A percentile compares a stretch with the other conserved stretches of the same genome.
These are phyloP conservation scores for Volucella zonaria DNA, from an alignment of 2,888 invertebrate species.

Conservation along the genomic window DNA sequence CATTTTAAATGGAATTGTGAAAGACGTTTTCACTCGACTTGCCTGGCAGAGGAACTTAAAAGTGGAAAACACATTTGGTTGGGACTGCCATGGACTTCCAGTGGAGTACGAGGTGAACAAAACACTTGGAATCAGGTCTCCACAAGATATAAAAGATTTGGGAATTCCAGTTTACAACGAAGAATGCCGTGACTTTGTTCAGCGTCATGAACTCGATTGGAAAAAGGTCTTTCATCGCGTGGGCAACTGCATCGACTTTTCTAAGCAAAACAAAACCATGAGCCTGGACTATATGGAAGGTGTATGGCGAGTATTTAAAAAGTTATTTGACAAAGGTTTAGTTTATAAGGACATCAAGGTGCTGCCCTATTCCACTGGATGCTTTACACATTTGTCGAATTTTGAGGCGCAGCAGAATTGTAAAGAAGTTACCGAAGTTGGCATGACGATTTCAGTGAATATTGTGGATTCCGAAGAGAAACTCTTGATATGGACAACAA, in stretches of 20 bases:
- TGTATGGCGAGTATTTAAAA: slow-evolving; percentile 99
- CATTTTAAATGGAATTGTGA: slow-evolving; percentile 96
- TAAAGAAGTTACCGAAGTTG: slow-evolving; percentile 96
- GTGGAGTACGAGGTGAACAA: slow-evolving; percentile 96
- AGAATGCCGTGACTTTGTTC: slow-evolving; percentile 96
- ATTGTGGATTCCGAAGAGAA: slow-evolving; percentile 84
- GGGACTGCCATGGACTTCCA: slow-evolving; percentile 98
- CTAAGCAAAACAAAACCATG: slow-evolving; percentile 97
- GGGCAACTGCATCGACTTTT: slow-evolving; percentile 99
- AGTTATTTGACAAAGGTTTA: slow-evolving; percentile 94
- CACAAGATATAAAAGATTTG: slow-evolving; percentile 96
- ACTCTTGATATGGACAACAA: slow-evolving; percentile 91
- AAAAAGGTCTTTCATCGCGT: slow-evolving; percentile 90
- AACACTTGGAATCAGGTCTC: slow-evolving; percentile 92
- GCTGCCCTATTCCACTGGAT: slow-evolving; percentile 98
- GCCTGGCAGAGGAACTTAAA: slow-evolving; percentile 94
- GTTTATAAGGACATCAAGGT: slow-evolving; percentile 98
- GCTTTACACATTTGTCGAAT: slow-evolving; percentile 96
- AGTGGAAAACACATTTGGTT: slow-evolving; percentile 95
- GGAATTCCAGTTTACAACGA: slow-evolving; percentile 96
- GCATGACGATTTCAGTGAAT: slow-evolving; percentile 93
- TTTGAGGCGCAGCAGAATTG: slow-evolving; percentile 99
- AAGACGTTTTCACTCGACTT: slow-evolving; percentile 96
- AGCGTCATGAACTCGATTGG: slow-evolving; percentile 95
- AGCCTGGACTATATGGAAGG: slow-evolving; percentile 98